Evolutionary conservation across 2,113 vertebrate species (phyloP).

Genomic region (Sander vitreus): DNA sequence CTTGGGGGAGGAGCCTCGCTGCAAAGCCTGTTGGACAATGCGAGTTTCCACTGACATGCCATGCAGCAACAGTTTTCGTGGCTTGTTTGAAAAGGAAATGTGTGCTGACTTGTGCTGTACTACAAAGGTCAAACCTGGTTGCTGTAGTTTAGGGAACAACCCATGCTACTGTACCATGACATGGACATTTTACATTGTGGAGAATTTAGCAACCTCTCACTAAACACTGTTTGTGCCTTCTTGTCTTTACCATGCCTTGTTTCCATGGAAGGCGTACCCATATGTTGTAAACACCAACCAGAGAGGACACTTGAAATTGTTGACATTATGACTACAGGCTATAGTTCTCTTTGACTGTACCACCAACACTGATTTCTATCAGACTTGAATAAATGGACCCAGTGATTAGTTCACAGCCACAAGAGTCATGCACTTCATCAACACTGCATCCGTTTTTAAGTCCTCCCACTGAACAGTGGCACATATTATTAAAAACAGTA

Average conservation of each 20-base stretch:
- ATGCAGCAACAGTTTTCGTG: conserved; percentile 66
- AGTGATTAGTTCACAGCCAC: conserved; percentile 25
- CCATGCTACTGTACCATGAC: neutral
- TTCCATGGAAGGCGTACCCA: conserved; percentile 59
- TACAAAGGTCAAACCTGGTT: conserved; percentile 37
- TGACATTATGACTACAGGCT: conserved; percentile 50
- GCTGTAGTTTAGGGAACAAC: conserved; percentile 35
- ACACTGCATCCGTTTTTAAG: conserved; percentile 17
- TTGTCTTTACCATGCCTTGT: conserved; percentile 31
- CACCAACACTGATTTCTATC: conserved; percentile 38
- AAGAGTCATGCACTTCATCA: conserved; percentile 22
- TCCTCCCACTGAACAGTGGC: conserved; percentile 14
- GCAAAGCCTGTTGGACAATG: conserved; percentile 31
- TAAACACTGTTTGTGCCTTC: conserved; percentile 13
- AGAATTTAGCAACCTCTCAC: conserved; percentile 6
- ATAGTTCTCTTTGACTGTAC: conserved; percentile 28
- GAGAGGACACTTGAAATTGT: conserved; percentile 59
- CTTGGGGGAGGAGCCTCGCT: conserved; percentile 32
- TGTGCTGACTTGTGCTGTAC: conserved; percentile 44
- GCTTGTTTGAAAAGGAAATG: conserved; percentile 66
- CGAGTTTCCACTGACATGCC: conserved; percentile 66
- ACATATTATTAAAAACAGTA: neutral
- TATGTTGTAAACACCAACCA: conserved; percentile 45
- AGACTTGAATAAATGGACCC: conserved; percentile 38
- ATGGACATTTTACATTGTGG: conserved; percentile 9